Evolutionary conservation across 2,797 vertebrate genomes (phyloP), one percentile per base, ranked within the genome.

Genomic region (Betta splendens): DNA sequence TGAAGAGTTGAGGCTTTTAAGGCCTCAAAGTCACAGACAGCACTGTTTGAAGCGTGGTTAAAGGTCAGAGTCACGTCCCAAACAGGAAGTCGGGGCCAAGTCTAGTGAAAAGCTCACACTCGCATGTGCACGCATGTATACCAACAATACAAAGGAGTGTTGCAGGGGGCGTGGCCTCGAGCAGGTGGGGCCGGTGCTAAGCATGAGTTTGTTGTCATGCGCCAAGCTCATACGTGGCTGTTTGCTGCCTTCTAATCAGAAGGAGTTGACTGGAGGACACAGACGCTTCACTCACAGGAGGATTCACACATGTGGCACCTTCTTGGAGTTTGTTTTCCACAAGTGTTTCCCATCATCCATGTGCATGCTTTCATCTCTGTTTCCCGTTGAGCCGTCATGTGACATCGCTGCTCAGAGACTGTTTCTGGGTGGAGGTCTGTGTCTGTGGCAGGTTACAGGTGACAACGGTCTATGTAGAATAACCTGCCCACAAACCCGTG

Each of bases 171-270:
- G 70, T 75, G 70, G 52, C 9, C 1, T 29, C 17, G 12, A 53
- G 22, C 37, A 61, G 59, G 70, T 54, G 55, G n/a, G 33, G 61
- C 18, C 50, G 31, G 56, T 22, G 38, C 23, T 61, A 7, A 47
- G 52, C 80, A 86, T 70, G 63, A 56, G 80, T 86, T 85, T 82
- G 40, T 33, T 12, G 2, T 51, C 45, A 23, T 62, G 35, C 42
- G 50, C 37, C 26, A 37, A 4, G 59, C 31, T 16, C 15, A n/a
- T n/a, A 3, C 20, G 49, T 1, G 21, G 9, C 2, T 1, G 5
- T 15, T 35, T 35, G 23, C 57, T 56, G 35, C 7, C 25, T 5
- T 50, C 23, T 2, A 11, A 5, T 9, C 12, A 29, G 22, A 18
- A 18, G 35, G 16, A 56, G 4, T 18, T 52, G 35, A 69, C 26